These are phyloP conservation scores for Montipora capitata DNA, from an alignment of 92 coral and sea anemone species.

Conservation along the genomic window DNA sequence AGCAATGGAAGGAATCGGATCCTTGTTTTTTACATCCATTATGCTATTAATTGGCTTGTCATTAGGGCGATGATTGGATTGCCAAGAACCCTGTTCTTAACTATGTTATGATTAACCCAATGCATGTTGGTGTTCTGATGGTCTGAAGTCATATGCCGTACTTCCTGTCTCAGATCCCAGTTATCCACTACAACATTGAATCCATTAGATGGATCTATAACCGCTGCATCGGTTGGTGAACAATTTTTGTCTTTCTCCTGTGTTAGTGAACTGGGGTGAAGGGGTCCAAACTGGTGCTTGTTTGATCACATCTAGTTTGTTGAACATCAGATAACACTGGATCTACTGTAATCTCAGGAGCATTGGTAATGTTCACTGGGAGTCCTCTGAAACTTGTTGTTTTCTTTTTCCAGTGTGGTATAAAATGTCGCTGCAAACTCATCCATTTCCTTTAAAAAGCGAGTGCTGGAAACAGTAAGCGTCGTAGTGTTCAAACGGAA, in stretches of 20 bases:
- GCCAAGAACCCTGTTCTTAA: conserved; percentile 17
- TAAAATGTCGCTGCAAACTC: too few species aligned
- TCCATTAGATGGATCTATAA: conserved; percentile 17
- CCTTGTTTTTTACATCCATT: conserved; percentile 16
- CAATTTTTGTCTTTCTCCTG: conserved; percentile 3
- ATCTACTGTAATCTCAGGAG: neutral
- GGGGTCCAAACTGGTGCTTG: neutral
- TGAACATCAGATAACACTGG: conserved; percentile 8
- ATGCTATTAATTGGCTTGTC: conserved; percentile 6
- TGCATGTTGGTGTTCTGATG: conserved; percentile 42
- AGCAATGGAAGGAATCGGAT: conserved; percentile 12
- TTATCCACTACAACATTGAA: conserved; percentile 43
- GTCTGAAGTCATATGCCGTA: conserved; percentile 34
- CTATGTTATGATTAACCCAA: conserved; percentile 33
- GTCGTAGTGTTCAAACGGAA: too few species aligned
- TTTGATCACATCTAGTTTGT: neutral
- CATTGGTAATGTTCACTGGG: too few species aligned
- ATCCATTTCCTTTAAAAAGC: too few species aligned
- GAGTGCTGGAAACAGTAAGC: too few species aligned
- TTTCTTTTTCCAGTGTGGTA: too few species aligned
- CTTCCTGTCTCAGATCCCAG: conserved; percentile 29
- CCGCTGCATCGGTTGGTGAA: neutral
- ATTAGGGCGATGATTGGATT: conserved; percentile 10
- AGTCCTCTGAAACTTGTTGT: too few species aligned
- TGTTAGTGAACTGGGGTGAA: too few species aligned